Percentiles rank a stretch among this genome's conserved stretches.
Evolutionary conservation across 2,888 invertebrate genomes (phyloP).

Genomic region (Diploptera punctata): DNA sequence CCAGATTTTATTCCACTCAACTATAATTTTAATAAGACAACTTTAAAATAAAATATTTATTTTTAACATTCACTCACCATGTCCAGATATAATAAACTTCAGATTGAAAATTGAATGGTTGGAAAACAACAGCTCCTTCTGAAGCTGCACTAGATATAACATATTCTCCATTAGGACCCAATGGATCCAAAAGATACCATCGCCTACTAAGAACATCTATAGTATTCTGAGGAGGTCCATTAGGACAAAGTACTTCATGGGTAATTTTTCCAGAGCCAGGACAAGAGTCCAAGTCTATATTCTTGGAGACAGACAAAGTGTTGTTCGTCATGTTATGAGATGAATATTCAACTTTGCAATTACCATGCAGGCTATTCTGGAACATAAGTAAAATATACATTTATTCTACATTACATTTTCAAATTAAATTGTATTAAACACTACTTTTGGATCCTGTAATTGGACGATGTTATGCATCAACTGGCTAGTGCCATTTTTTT

Average conservation of each 20-base stretch:
- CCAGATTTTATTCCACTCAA: too few species aligned
- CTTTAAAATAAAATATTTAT: too few species aligned
- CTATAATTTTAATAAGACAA: too few species aligned
- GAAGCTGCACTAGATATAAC: not conserved
- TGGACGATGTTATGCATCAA: too few species aligned
- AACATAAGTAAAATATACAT: not conserved
- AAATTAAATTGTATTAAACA: too few species aligned
- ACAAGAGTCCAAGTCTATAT: not conserved
- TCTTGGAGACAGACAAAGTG: not conserved
- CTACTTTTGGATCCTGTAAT: too few species aligned
- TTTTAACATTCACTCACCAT: not conserved
- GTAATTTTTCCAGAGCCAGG: too few species aligned
- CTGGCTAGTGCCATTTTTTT: too few species aligned
- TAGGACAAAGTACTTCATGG: too few species aligned
- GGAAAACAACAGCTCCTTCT: not conserved
- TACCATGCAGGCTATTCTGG: conserved; percentile 36
- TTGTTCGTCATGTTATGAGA: not conserved
- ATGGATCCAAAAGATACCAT: not conserved
- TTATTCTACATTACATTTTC: too few species aligned
- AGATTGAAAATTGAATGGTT: not conserved
- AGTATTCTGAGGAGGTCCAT: not conserved
- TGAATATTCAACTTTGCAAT: conserved; percentile 34
- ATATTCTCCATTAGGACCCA: not conserved
- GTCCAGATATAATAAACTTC: conserved; percentile 17
- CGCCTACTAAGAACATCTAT: not conserved